phyloP scores from a whole-genome alignment of 2,797 vertebrate genomes.

The Morus bassanus region DNA sequence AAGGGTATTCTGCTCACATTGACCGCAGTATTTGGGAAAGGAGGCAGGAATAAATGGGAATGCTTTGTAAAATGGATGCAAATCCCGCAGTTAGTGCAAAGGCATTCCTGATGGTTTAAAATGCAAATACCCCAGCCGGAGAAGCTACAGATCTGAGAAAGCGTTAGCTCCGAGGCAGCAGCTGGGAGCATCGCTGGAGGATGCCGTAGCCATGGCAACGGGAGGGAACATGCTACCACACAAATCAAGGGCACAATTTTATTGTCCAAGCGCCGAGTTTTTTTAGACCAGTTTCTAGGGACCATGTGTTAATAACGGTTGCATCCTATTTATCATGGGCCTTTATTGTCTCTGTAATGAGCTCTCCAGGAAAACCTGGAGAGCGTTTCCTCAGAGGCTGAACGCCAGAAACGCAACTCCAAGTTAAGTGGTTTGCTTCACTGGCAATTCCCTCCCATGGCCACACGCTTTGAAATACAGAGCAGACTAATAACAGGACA shows the following conservation, averaged over 20 bases:
- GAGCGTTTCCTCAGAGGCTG: constrained; percentile 23
- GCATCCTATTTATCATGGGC: constrained; percentile 55
- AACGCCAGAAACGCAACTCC: constrained; percentile 35
- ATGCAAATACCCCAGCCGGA: background rate
- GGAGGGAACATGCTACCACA: background rate
- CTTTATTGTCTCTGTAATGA: constrained; percentile 49
- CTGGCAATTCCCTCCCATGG: background rate
- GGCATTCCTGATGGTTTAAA: background rate
- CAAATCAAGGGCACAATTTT: background rate
- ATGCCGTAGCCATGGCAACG: constrained; percentile 51
- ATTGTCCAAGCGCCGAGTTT: background rate
- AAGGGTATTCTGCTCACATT: fast-evolving
- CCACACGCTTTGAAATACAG: background rate
- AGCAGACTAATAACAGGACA: background rate
- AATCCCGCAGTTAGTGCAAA: background rate
- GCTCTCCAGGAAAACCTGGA: constrained; percentile 67
- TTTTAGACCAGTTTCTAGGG: constrained; percentile 26
- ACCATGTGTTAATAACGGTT: constrained; percentile 10
- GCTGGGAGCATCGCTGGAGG: constrained; percentile 4
- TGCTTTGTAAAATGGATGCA: background rate
- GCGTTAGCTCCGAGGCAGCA: background rate
- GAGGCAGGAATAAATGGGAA: background rate
- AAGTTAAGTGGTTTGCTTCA: constrained; percentile 5
- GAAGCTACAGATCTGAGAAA: background rate
- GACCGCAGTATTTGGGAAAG: fast-evolving